Conservation (phyloP, 1,140 invertebrate species). For the Anastrepha ludens region DNA sequence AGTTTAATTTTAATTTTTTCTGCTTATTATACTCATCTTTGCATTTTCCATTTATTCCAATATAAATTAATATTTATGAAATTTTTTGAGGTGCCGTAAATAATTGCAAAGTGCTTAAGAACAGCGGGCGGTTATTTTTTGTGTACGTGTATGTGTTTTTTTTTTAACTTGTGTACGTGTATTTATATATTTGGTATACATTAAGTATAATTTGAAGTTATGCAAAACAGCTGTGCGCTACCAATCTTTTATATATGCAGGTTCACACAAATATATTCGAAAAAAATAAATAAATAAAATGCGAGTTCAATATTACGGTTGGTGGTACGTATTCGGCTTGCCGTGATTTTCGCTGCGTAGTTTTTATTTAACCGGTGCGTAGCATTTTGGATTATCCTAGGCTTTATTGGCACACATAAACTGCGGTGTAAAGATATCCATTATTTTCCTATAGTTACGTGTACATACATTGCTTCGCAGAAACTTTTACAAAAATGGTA, state of each 20-base stretch:
- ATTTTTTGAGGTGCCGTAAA: not conserved
- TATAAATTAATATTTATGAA: constrained; percentile 26
- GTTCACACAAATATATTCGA: too few relatives aligned
- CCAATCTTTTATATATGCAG: not conserved
- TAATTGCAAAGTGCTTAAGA: constrained; percentile 15
- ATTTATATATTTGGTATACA: not conserved
- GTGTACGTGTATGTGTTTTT: not conserved
- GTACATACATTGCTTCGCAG: too few relatives aligned
- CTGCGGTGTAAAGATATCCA: too few relatives aligned
- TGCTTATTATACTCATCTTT: not conserved
- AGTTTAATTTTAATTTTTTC: constrained; percentile 8
- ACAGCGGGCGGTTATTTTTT: not conserved
- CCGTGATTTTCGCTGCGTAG: too few relatives aligned
- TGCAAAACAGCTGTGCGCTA: not conserved
- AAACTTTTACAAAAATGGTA: too few relatives aligned
- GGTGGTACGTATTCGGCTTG: too few relatives aligned
- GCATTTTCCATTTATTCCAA: not conserved
- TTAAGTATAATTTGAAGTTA: not conserved
- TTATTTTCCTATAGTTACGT: too few relatives aligned
- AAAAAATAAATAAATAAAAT: too few relatives aligned
- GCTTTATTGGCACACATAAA: too few relatives aligned
- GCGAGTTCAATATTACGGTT: too few relatives aligned
- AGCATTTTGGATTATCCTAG: too few relatives aligned
- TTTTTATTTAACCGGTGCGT: too few relatives aligned
- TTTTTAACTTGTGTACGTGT: not conserved